Evolutionary conservation across 2,888 invertebrate species (phyloP).

Genomic region (Prenolepis imparis): DNA sequence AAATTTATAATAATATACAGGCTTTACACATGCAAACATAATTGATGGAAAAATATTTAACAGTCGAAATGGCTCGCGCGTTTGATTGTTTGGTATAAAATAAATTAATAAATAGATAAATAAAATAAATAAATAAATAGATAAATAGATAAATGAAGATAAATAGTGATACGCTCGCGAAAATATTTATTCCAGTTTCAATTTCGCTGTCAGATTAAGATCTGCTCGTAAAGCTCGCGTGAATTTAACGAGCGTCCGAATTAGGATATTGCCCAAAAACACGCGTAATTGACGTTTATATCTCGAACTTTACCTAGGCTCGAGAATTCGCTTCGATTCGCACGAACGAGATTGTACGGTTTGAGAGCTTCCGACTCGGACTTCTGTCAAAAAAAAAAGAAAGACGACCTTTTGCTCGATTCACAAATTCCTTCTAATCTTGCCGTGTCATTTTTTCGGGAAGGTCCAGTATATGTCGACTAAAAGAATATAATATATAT

Average conservation of each 20-base stretch:
- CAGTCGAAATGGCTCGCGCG: background rate
- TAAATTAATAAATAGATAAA: background rate
- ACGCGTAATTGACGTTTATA: conserved; percentile 21
- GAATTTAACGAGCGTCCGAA: conserved; percentile 19
- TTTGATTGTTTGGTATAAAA: too few species aligned
- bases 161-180: too few species aligned
- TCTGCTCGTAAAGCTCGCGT: background rate
- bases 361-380: conserved; percentile 81
- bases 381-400: conserved; percentile 75
- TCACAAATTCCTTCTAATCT: background rate
- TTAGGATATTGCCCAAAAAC: conserved; percentile 19
- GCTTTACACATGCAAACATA: background rate
- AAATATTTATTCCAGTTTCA: background rate
- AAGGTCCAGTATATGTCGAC: background rate
- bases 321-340: conserved; percentile 19
- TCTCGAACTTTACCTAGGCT: background rate
- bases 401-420: background rate
- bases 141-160: too few species aligned
- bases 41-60: background rate
- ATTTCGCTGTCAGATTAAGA: background rate
- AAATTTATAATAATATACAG: background rate
- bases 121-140: too few species aligned
- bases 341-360: background rate
- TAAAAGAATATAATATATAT: background rate
- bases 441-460: background rate